Percentiles rank a stretch among this genome's conserved stretches.
These are phyloP conservation scores for Micropoecilia bifurca DNA, from an alignment of 2,797 vertebrate species.

Conservation along the genomic window DNA sequence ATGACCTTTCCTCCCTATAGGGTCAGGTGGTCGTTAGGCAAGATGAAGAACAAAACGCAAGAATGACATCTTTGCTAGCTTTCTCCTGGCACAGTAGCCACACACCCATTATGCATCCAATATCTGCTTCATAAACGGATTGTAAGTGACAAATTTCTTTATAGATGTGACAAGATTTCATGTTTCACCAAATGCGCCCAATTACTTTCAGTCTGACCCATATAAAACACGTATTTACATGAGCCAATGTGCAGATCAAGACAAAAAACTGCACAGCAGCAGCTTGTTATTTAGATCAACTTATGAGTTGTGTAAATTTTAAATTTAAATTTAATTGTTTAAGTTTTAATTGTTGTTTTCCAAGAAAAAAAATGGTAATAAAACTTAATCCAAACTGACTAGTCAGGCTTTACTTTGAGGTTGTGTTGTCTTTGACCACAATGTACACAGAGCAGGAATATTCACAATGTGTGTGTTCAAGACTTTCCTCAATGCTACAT, in stretches of 20 bases:
- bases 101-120: neutral
- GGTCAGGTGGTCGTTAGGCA: neutral
- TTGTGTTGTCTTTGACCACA: neutral
- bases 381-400: neutral
- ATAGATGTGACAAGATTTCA: neutral
- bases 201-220: too few species aligned
- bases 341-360: neutral
- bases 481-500: neutral
- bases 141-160: neutral
- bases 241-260: neutral
- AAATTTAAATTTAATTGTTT: neutral
- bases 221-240: too few species aligned
- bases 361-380: neutral
- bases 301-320: neutral
- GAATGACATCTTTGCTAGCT: neutral
- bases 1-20: neutral
- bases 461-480: neutral
- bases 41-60: neutral
- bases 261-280: neutral
- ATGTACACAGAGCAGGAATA: neutral
- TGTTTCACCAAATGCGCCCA: neutral
- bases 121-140: neutral
- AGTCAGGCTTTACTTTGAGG: neutral
- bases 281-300: neutral
- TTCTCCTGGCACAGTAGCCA: neutral